Conservation (phyloP, 2,113 vertebrate genomes). For the Tamias sibiricus region DNA sequence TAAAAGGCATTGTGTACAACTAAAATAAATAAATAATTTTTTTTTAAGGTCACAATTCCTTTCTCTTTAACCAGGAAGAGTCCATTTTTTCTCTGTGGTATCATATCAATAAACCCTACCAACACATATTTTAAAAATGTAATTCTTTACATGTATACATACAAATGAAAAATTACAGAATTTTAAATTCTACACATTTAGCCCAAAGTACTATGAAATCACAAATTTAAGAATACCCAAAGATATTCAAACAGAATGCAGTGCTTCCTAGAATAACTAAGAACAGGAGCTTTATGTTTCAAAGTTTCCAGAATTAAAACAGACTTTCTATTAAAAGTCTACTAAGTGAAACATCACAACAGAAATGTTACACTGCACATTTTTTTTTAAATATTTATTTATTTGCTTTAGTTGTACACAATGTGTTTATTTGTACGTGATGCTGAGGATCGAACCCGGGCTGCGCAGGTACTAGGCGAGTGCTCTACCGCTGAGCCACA, state of each 20-base stretch:
- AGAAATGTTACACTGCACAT: not conserved
- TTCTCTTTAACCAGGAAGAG: not conserved
- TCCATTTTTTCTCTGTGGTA: not conserved
- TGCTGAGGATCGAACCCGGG: no score
- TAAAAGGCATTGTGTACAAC: no score
- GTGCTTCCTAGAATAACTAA: not conserved
- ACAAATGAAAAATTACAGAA: not conserved
- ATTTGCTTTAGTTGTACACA: no score
- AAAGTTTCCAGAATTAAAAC: conserved; percentile 35
- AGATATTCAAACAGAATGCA: conserved; percentile 42
- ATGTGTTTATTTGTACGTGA: no score
- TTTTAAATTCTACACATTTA: not conserved
- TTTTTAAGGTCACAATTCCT: not conserved
- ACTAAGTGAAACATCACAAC: not conserved
- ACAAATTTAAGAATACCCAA: not conserved
- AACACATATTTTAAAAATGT: not conserved
- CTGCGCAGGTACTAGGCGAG: no score
- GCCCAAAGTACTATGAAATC: not conserved
- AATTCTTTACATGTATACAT: not conserved
- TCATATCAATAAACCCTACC: conserved; percentile 17
- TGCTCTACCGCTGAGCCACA: no score
- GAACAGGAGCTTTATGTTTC: not conserved
- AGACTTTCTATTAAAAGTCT: not conserved
- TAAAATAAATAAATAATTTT: no score
- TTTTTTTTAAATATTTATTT: no score